Evolutionary conservation across 2,113 vertebrate genomes (phyloP), one percentile per base, ranked within the genome.

Genomic region (Clarias gariepinus): DNA sequence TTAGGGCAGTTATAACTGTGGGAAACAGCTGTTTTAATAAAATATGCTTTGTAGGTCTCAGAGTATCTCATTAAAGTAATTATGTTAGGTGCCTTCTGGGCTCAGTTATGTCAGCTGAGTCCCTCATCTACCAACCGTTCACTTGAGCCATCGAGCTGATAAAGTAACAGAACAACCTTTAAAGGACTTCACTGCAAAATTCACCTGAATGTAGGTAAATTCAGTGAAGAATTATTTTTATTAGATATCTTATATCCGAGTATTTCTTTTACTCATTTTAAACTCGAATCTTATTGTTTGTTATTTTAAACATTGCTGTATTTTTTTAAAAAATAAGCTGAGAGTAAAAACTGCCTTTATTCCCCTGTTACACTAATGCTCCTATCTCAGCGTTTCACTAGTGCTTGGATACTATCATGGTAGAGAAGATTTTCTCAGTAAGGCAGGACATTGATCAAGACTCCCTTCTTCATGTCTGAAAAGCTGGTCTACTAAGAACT

Each of bases 51-150:
- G 69, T 63, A 30, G 71, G 83, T 47, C 83, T 76, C 55, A 25
- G 63, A 69, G 85, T 76, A 47, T 57, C 52, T 83, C 61, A 83
- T 83, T 55, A 83, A 83, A 53, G 81, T 69, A 83, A 83, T 83
- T 83, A 68, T 52, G 41, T 64, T 82, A 47, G 61, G 28, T 68
- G 63, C 63, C 81, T 69, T 68, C 63, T 66, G 81, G 81, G 81
- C 4, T 47, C 33, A 36, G 63, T 83, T 69, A 47, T 83, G 47
- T 83, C 63, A 58, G 36, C 21, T 12, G 19, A 74, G 9, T 74
- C 71, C 71, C 21, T 74, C 21, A 77, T n/a, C 47, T 77, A 55
- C 74, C 13, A 77, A 55, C 47, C 47, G 13, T 28, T 77, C 23
- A n/a, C 74, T 77, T 77, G 11, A 76, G 21, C 41, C 52, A 5